Base-by-base conservation (phyloP, 1,140 invertebrate species). In the Odontomachus brunneus region DNA sequence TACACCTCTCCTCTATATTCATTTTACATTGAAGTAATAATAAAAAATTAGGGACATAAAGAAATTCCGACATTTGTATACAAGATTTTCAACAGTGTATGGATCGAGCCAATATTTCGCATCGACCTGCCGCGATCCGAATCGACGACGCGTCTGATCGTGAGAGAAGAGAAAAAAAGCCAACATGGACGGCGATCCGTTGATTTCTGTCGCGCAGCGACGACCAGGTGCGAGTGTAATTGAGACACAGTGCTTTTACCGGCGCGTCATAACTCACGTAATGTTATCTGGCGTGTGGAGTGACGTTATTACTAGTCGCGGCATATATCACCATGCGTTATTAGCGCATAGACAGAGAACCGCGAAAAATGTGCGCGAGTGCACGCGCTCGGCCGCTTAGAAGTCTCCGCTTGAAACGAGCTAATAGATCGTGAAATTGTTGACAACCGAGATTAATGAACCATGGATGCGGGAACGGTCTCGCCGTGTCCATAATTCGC, bases 351-450 rank as follows among this genome's bases (percentile, higher is more conserved):
- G 66, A 57, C 57, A 17, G 2, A 5, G 51, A 44, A 57, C 3
- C 51, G 33, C 44, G 24, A 80, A 57, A 80, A 71, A 71, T 71
- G 26, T 4, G 1, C 69, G 51, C 17, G 44, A 3, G 33, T 38
- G 17, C 12, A 29, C 26, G 14, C 65, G 29, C 15, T n/a, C 24
- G 29, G 72, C 69, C 22, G 7, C 53, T 69, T 57, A 71, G 51
- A 80, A 80, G 48, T 5, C 22, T 80, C 14, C 22, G n/a, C 14
- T 33, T 22, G 63, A 26, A 22, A 17, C 44, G 48, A 33, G 33
- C 75, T 71, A 80, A 71, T 48, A 80, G 63, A 78, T 78, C 63
- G 65, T 80, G 65, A 80, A 80, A 80, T 80, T 80, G 75, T 80
- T 80, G 75, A 80, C 51, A 80, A 80, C 75, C 24, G 24, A 59